Base-by-base conservation (phyloP, 2,797 vertebrate genomes). In the Tokudaia muenninki region DNA sequence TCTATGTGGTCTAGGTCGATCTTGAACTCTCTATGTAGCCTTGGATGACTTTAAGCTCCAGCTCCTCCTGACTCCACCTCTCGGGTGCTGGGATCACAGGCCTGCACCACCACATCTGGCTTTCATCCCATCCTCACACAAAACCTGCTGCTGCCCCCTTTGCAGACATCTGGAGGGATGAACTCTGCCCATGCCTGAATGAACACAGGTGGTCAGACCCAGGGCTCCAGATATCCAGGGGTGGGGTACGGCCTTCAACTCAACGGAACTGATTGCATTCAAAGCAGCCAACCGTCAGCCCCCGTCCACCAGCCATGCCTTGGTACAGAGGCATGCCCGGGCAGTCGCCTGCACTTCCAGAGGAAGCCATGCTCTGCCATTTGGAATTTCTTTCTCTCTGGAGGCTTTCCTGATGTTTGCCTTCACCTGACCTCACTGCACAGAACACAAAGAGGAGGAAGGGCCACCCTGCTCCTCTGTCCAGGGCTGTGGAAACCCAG, bases 371-470 rank as follows among this genome's bases (percentile, higher is more conserved):
- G 16, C 34, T n/a, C 72, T 72, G 47, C 77, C 84, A 5, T 61
- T 16, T 3, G 78, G 63, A 88, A 63, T 52, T 79, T n/a, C 17
- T 80, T 44, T 44, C 92, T 55, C 65, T 80, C 77, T 72, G 44
- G 37, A 86, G 59, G 81, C 81, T 79, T 77, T 90, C 50, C 89
- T 80, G 59, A 63, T 34, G 91, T 91, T 91, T 90, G 50, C 50
- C 57, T 89, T 92, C 47, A 92, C 63, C 83, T 75, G 50, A 52
- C 72, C 77, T 97, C 70, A 31, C 9, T 0, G 0, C 75, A 82
- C 9, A 31, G 21, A 24, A 55, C 11, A 29, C 57, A 4, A 55
- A 84, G 74, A n/a, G 52, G 6, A 31, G 79, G 41, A 75, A 84
- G 81, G 75, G 78, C 31, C 81, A 65, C 41, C 52, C 26, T 3